Evolutionary conservation across 2,888 invertebrate species (phyloP), one percentile per base, ranked within the genome.

Genomic region (Tachina grossa): DNA sequence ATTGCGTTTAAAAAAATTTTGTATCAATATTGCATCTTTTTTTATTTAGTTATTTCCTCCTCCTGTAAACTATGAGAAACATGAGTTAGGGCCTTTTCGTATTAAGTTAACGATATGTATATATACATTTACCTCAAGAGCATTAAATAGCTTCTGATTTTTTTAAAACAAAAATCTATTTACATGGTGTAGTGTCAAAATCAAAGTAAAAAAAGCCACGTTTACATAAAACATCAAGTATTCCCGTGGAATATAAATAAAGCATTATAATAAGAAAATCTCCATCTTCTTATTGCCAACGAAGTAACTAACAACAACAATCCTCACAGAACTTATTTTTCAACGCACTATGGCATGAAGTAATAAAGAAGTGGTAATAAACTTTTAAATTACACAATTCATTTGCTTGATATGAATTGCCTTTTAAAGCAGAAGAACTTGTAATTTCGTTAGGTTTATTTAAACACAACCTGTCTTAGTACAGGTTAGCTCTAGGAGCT

Each of bases 161-260:
- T 41, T 78, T 79, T 69, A 83, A 63, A 61, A 51, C 16, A 51
- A 59, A 65, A 59, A 59, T 72, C 43, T 78, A 68, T 78, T 78
- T 78, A 61, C 78, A 78, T 83, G 66, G 39, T 74, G 55, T 74
- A 69, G 61, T 65, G 78, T 69, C 78, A 69, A 74, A 79, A 83
- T 71, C 49, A 71, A 61, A 53, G 19, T 63, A 53, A 55, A 31
- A 4, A 5, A 6, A 66, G 71, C 71, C 31, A 57, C 75, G 55
- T 83, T 83, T 79, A 69, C 61, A 69, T 51, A 74, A 74, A 75
- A 66, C 9, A 53, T n/a, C 66, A 45, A 81, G 51, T 75, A 51
- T 66, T 59, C 39, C 59, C 41, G 19, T 51, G 41, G 66, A 74
- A 74, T 49, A 80, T 43, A 80, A 49, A 66, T n/a, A 69, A 78